These are phyloP conservation scores for Aphidoletes aphidimyza DNA, from an alignment of 2,888 invertebrate species.

Conservation along the genomic window DNA sequence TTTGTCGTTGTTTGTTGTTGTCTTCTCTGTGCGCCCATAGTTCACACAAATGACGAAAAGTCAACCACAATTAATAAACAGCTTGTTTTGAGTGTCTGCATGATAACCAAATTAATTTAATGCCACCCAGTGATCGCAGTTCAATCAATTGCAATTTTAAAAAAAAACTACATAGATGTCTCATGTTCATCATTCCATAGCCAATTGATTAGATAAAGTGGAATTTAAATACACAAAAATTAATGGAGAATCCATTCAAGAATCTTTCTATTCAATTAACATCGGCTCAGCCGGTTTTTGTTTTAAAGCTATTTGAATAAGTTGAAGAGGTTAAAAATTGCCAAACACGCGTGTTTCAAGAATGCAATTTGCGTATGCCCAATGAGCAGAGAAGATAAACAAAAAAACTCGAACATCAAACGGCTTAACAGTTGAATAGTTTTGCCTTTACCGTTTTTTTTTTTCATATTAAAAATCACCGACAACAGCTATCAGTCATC, in stretches of 20 bases:
- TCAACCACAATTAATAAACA: background rate
- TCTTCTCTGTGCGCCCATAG: background rate
- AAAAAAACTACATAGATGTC: too few relatives aligned
- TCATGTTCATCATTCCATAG: too few relatives aligned
- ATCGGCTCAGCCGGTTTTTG: background rate
- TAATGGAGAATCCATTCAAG: background rate
- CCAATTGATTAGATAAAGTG: too few relatives aligned
- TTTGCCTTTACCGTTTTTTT: too few relatives aligned
- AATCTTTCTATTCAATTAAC: background rate
- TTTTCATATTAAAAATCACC: background rate
- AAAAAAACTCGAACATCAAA: too few relatives aligned
- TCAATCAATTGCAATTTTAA: too few relatives aligned
- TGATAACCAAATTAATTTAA: too few relatives aligned
- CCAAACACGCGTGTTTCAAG: background rate
- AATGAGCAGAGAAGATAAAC: too few relatives aligned
- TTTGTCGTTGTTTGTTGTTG: too few relatives aligned
- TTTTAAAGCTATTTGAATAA: background rate
- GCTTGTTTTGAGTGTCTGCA: too few relatives aligned
- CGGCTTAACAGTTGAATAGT: background rate
- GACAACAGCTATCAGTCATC: background rate
- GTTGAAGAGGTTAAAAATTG: constrained; percentile 3
- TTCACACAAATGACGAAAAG: background rate
- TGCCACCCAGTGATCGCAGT: too few relatives aligned
- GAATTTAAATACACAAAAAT: too few relatives aligned
- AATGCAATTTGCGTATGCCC: background rate